Evolutionary conservation across 2,888 invertebrate genomes (phyloP).

Genomic region (Eupithecia inturbata): DNA sequence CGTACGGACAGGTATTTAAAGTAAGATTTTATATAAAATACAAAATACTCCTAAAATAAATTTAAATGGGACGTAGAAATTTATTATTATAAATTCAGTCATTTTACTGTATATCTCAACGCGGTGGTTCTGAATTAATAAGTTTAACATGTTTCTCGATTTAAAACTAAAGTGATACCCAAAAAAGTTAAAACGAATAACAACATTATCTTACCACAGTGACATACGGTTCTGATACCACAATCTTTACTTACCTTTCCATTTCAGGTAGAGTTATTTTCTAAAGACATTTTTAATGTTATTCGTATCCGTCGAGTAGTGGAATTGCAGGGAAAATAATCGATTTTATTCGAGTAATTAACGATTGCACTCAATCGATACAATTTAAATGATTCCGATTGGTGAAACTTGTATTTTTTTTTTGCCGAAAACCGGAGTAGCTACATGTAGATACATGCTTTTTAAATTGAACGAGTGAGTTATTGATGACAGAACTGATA

Average conservation of each 20-base stretch:
- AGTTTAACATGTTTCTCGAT: conserved; percentile 32
- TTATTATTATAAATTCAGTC: neutral
- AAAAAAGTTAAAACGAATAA: conserved; percentile 53
- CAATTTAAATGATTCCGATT: conserved; percentile 69
- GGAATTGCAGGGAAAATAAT: conserved; percentile 51
- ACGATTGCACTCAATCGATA: conserved; percentile 64
- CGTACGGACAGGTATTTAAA: conserved; percentile 13
- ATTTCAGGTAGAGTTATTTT: conserved; percentile 54
- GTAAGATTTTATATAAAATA: neutral
- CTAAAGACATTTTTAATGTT: conserved; percentile 37
- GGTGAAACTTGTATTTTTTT: conserved; percentile 55
- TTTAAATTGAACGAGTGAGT: conserved; percentile 49
- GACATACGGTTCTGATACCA: conserved; percentile 61
- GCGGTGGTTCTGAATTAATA: conserved; percentile 30
- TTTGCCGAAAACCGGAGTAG: conserved; percentile 46
- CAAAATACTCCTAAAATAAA: neutral
- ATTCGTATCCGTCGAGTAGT: conserved; percentile 51
- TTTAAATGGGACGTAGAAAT: neutral
- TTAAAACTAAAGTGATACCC: conserved; percentile 41
- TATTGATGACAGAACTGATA: conserved; percentile 31
- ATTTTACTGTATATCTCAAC: neutral
- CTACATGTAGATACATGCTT: conserved; percentile 46
- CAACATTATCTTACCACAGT: conserved; percentile 57
- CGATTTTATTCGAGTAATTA: conserved; percentile 51
- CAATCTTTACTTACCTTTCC: conserved; percentile 54